A percentile compares a stretch with the other conserved stretches of the same genome.
Conservation (phyloP, 2,113 vertebrate genomes). For the Perognathus longimembris region DNA sequence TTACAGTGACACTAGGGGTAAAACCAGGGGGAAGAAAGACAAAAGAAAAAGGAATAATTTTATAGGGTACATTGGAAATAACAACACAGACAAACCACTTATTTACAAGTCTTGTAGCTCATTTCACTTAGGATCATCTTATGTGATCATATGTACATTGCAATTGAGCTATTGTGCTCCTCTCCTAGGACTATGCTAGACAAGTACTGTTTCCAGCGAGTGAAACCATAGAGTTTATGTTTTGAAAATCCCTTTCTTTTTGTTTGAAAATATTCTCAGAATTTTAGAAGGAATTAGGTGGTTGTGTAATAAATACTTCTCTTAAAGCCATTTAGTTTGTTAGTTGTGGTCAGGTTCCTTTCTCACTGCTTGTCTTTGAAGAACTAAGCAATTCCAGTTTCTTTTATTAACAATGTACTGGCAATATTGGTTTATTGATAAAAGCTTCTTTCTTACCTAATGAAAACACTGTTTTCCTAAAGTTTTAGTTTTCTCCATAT, state of each 20-base stretch:
- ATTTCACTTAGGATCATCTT: too few relatives aligned
- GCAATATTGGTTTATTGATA: background rate
- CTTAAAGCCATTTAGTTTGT: background rate
- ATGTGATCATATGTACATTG: too few relatives aligned
- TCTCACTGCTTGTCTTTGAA: background rate
- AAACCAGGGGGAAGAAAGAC: too few relatives aligned
- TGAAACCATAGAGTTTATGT: too few relatives aligned
- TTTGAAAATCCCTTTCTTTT: background rate
- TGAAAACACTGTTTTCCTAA: constrained; percentile 17
- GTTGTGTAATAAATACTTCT: background rate
- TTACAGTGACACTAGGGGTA: too few relatives aligned
- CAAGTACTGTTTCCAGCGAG: too few relatives aligned
- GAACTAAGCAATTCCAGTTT: background rate
- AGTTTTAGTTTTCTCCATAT: background rate
- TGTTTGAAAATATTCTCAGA: background rate
- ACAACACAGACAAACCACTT: too few relatives aligned
- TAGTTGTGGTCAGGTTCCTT: background rate
- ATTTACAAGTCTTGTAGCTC: too few relatives aligned
- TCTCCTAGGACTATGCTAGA: too few relatives aligned
- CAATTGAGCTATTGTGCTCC: too few relatives aligned
- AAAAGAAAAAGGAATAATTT: too few relatives aligned
- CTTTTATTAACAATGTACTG: background rate
- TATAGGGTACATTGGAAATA: too few relatives aligned
- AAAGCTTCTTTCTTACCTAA: background rate
- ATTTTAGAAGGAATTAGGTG: background rate